Base-by-base conservation (phyloP, 2,888 invertebrate species). In the Metalampra italica region DNA sequence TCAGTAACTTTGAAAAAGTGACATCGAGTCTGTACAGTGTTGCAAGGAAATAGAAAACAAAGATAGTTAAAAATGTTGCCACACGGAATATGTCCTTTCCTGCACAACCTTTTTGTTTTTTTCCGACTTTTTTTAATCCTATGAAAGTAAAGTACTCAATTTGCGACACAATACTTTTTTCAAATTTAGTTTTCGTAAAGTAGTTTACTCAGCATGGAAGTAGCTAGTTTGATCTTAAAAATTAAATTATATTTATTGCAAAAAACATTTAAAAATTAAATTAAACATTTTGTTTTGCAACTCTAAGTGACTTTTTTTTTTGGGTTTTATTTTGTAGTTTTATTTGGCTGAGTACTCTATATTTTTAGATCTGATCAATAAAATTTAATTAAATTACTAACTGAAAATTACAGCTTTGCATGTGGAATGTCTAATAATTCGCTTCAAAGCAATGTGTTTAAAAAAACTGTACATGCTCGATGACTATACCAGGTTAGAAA, bases 11-110 rank as follows among this genome's bases (percentile, higher is more conserved):
- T 32, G 44, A 41, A 41, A 42, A 50, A 44, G 49, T 50, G 55
- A 67, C 76, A 83, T 87, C 88, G 88, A 89, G 88, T 78, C 60
- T 87, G 89, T 89, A 89, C 89, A 89, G 89, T 86, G 77, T 74
- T 75, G 77, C 69, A 55, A 56, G 60, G 68, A 67, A 60, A 62
- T 58, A 66, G 68, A 66, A 22, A 22, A 68, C 64, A 57, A 62
- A 62, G 66, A 67, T 65, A 71, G 71, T 68, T 57, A 57, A 70
- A 67, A 79, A 79, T 88, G 89, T 89, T 89, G 89, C 89, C 88
- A 83, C 66, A 60, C 64, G 57, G 53, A 59, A 61, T 60, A 59
- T 58, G 61, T 54, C 57, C 68, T 56, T 66, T 71, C 80, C 70
- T 64, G 77, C 84, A 82, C 74, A 57, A 68, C 78, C 72, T 71